Evolutionary conservation across 2,888 invertebrate genomes (phyloP).

Genomic region (Ormyrus pomaceus): DNA sequence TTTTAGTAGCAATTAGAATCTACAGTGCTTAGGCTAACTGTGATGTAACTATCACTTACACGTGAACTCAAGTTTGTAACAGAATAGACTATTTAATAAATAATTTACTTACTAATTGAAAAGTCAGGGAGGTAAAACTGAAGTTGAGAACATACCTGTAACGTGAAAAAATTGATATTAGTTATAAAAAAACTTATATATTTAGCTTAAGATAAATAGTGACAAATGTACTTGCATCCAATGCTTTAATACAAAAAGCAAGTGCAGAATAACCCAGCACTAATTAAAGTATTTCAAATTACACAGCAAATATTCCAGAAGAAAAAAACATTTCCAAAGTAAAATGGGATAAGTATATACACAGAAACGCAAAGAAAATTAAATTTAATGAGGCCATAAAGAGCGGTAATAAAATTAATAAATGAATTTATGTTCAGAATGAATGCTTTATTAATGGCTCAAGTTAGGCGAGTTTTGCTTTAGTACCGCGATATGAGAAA

Average conservation of each 20-base stretch:
- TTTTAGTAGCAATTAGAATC: too few relatives aligned
- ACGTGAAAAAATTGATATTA: slow-evolving; percentile 1
- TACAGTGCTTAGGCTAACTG: too few relatives aligned
- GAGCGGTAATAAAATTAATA: slow-evolving; percentile 44
- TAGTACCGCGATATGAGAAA: slow-evolving; percentile 47
- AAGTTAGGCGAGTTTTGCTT: slow-evolving; percentile 49
- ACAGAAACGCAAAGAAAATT: slow-evolving; percentile 35
- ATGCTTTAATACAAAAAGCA: too few relatives aligned
- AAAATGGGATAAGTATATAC: not conserved
- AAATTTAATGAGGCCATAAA: slow-evolving; percentile 45
- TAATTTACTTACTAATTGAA: not conserved
- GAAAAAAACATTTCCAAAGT: too few relatives aligned
- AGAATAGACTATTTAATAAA: too few relatives aligned
- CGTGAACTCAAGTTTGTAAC: not conserved
- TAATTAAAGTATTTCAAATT: slow-evolving; percentile 4
- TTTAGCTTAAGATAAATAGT: too few relatives aligned
- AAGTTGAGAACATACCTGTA: slow-evolving; percentile 22
- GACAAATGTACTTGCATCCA: too few relatives aligned
- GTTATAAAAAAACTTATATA: too few relatives aligned
- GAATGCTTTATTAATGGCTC: slow-evolving; percentile 50
- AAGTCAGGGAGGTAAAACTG: not conserved
- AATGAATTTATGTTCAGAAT: slow-evolving; percentile 42
- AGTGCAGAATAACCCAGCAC: too few relatives aligned
- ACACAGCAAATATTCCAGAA: not conserved
- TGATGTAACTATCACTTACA: not conserved